Percentiles rank a stretch among this genome's conserved stretches.
phyloP scores from a whole-genome alignment of 2,113 vertebrate genomes.

The Xerus inauris region DNA sequence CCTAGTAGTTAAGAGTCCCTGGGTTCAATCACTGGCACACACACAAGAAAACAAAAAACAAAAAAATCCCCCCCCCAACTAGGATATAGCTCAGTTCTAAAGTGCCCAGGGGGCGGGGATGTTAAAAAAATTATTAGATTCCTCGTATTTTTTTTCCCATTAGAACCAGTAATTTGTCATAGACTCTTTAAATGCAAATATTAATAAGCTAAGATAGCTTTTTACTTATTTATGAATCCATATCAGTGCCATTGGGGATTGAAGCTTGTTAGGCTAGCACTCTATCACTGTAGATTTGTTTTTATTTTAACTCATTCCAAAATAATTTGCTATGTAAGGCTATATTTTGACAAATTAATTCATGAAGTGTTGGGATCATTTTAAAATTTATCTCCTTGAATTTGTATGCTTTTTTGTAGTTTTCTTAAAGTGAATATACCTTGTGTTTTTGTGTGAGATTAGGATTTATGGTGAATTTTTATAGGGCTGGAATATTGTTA shows the following conservation, averaged over 20 bases:
- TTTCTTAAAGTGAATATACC: conserved; percentile 32
- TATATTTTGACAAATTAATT: conserved; percentile 21
- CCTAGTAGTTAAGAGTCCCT: neutral
- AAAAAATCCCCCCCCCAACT: too few species aligned
- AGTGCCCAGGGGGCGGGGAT: too few species aligned
- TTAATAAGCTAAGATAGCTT: neutral
- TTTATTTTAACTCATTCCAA: neutral
- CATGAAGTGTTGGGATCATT: neutral
- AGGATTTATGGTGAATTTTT: conserved; percentile 13
- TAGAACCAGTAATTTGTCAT: neutral
- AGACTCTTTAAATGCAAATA: conserved; percentile 6
- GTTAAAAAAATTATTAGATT: neutral
- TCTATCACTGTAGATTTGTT: neutral
- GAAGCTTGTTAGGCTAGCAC: too few species aligned
- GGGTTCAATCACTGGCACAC: neutral
- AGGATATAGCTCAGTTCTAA: too few species aligned
- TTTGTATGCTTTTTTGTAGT: conserved; percentile 16
- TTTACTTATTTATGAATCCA: conserved; percentile 1
- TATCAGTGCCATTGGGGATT: neutral
- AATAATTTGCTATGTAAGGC: conserved; percentile 7
- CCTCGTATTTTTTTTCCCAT: neutral
- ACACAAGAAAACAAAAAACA: neutral
- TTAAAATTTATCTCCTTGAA: conserved; percentile 24
- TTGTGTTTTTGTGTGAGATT: neutral
- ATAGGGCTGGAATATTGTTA: neutral